Evolutionary conservation across 1,140 invertebrate species (phyloP), one percentile per base, ranked within the genome.

Genomic region (Xylocopa sonorina): DNA sequence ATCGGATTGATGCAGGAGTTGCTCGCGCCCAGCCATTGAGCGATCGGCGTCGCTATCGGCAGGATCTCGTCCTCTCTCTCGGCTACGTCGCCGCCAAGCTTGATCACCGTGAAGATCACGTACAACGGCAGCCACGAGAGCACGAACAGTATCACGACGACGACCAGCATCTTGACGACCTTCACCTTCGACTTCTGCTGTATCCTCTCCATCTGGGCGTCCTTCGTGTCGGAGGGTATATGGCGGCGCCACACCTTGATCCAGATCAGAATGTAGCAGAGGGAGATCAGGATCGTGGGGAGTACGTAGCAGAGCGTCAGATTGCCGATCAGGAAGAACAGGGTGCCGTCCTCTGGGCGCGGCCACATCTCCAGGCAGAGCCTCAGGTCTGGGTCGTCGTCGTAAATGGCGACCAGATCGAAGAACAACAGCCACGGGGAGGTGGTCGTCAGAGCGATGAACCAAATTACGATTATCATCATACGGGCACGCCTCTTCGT

Each of bases 1-100:
- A 99, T 96, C 0, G 99, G 99, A 93, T 99, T 99, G 86, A 99
- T 98, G 94, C 98, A 99, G 41, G 97, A 98, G 91, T 99, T 99
- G 27, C 98, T 98, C 0, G 97, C 96, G 0, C 98, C 98, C 3
- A 99, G 93, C 98, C 98, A 99, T 92, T 99, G 98, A 0, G 98
- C 98, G 41, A 99, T 95, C 0, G 98, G 98, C 18, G 97, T 96
- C 0, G 96, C 95, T 2, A 98, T 95, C 18, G 96, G 95, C 2
- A 98, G 92, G 21, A 98, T 93, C 69, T 97, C 95, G 82, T 97
- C 96, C 87, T 97, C 96, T 94, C 95, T 96, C 3, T 94, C 92
- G 71, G 95, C 94, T 0, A 96, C 93, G 2, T 95, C 94, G 4
- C 95, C 95, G 27, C 96, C 95, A 2, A 98, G 93, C 90, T 98